phyloP scores from a whole-genome alignment of 2,113 vertebrate species.

The Malurus elegans region DNA sequence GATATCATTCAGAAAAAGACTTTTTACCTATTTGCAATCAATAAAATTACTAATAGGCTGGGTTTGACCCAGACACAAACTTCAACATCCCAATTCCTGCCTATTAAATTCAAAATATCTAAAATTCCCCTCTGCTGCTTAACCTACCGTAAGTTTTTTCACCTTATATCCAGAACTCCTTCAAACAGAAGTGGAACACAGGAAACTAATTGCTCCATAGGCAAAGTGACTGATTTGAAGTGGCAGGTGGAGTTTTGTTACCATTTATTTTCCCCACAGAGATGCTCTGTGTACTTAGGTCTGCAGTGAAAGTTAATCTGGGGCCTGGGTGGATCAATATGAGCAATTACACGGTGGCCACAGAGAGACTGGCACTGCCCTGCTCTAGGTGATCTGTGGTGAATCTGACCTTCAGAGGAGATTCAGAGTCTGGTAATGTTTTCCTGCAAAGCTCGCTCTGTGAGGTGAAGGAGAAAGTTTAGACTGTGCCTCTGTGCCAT shows the following conservation, averaged over 20 bases:
- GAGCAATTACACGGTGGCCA: not conserved
- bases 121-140: not conserved
- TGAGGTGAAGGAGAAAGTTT: not conserved
- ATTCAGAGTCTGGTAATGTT: not conserved
- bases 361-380: not conserved
- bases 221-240: not conserved
- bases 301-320: not conserved
- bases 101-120: not conserved
- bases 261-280: not conserved
- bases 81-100: too few relatives aligned
- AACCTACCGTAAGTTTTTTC: not conserved
- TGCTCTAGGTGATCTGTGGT: not conserved
- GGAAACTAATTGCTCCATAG: not conserved
- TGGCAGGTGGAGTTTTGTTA: not conserved
- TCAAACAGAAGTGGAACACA: not conserved
- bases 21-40: not conserved
- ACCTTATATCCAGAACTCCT: not conserved
- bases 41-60: not conserved
- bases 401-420: not conserved
- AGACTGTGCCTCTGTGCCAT: not conserved
- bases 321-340: not conserved
- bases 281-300: not conserved
- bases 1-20: not conserved
- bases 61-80: too few relatives aligned
- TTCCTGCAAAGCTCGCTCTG: not conserved